Evolutionary conservation across 2,888 invertebrate genomes (phyloP).

Genomic region (Sicus ferrugineus): DNA sequence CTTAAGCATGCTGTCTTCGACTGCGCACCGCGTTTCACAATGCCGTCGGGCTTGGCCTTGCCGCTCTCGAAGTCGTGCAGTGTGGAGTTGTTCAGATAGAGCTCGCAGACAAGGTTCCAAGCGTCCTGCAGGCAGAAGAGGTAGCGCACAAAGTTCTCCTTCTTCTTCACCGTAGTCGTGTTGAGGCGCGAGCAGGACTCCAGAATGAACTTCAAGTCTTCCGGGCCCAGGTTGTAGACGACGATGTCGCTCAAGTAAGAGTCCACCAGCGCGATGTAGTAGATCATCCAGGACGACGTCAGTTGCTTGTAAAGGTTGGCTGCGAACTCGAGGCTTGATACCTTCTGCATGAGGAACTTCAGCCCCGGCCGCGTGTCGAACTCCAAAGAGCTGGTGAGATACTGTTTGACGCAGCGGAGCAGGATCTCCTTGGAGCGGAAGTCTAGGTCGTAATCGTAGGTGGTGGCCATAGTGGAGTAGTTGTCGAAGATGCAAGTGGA

Average conservation of each 20-base stretch:
- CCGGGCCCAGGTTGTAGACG: constrained; percentile 70
- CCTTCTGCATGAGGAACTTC: constrained; percentile 93
- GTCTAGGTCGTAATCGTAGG: constrained; percentile 62
- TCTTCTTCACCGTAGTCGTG: constrained; percentile 66
- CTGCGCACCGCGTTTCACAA: constrained; percentile 43
- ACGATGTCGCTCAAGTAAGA: constrained; percentile 79
- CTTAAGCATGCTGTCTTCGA: constrained; percentile 47
- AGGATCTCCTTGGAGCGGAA: constrained; percentile 71
- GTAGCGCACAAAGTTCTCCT: constrained; percentile 69
- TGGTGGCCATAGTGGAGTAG: constrained; percentile 64
- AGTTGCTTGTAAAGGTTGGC: constrained; percentile 93
- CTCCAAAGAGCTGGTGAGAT: constrained; percentile 82
- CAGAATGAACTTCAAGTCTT: constrained; percentile 71
- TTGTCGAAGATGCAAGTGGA: constrained; percentile 65
- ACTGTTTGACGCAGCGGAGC: constrained; percentile 80
- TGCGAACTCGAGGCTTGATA: constrained; percentile 83
- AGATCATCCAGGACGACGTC: constrained; percentile 90
- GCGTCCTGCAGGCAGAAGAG: constrained; percentile 71
- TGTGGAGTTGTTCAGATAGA: constrained; percentile 66
- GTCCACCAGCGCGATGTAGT: constrained; percentile 86
- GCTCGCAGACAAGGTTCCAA: constrained; percentile 70
- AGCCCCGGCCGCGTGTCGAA: constrained; percentile 91
- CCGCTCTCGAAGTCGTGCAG: constrained; percentile 62
- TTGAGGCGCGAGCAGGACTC: constrained; percentile 70
- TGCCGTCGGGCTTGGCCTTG: constrained; percentile 36